These are phyloP conservation scores for Tor tambroides DNA, from an alignment of 2,113 vertebrate species.

Conservation along the genomic window DNA sequence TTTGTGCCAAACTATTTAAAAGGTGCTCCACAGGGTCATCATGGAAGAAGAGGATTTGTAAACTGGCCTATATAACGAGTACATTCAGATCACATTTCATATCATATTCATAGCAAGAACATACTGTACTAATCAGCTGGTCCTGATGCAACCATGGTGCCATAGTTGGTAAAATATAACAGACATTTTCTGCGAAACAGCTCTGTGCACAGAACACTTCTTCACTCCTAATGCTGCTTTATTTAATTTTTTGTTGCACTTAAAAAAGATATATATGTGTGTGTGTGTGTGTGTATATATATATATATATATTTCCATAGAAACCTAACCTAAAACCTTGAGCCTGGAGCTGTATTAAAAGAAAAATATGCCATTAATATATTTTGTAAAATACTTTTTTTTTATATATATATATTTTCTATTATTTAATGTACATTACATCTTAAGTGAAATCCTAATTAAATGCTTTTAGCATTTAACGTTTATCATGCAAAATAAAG, in stretches of 20 bases:
- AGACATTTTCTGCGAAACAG: too few relatives aligned
- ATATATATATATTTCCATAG: too few relatives aligned
- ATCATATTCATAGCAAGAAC: not conserved
- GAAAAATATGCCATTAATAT: not conserved
- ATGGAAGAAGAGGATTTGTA: not conserved
- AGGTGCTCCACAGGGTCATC: not conserved
- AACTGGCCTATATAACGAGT: not conserved
- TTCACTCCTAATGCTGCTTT: not conserved
- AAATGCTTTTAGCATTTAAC: not conserved
- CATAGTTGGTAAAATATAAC: not conserved
- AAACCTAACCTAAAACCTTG: too few relatives aligned
- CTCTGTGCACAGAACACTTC: not conserved
- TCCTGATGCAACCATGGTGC: not conserved
- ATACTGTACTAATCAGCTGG: not conserved
- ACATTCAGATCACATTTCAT: not conserved
- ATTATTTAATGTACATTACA: not conserved
- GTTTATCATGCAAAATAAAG: too few relatives aligned
- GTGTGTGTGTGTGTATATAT: too few relatives aligned
- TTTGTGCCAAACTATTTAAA: constrained; percentile 43
- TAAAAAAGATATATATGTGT: too few relatives aligned
- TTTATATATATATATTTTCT: not conserved
- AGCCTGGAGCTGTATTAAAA: not conserved
- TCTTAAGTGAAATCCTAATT: not conserved
- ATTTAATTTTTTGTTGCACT: too few relatives aligned
- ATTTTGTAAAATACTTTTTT: not conserved